These are phyloP conservation scores for Lomographa bimaculata DNA, from an alignment of 2,888 invertebrate genomes.

Conservation along the genomic window DNA sequence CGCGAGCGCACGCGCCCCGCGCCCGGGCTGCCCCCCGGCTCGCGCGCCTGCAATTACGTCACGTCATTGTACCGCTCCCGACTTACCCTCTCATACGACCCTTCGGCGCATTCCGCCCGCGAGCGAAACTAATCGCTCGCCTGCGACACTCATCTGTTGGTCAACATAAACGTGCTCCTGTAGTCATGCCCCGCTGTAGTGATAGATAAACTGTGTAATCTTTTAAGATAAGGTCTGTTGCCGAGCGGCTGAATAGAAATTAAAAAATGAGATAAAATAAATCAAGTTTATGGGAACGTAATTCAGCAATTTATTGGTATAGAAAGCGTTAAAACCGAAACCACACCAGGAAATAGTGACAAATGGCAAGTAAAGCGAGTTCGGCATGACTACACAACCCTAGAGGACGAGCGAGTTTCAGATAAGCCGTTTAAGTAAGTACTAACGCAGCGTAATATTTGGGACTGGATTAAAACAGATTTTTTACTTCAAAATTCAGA, in stretches of 20 bases:
- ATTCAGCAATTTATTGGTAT: constrained; percentile 12
- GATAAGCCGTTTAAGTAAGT: background rate
- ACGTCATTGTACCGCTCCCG: constrained; percentile 39
- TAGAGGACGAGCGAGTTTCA: constrained; percentile 1
- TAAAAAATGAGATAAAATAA: too few species aligned
- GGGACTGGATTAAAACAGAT: too few species aligned
- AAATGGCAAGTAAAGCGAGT: constrained; percentile 12
- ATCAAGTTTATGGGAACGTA: too few species aligned
- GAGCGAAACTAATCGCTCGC: constrained; percentile 45
- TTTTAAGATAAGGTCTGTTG: constrained; percentile 21
- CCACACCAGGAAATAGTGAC: constrained; percentile 1
- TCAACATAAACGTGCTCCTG: constrained; percentile 50
- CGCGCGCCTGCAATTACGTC: constrained; percentile 56
- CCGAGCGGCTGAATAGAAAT: constrained; percentile 11
- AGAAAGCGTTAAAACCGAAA: constrained; percentile 1
- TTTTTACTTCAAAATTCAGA: too few species aligned
- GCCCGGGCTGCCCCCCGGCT: constrained; percentile 42
- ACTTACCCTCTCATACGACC: constrained; percentile 44
- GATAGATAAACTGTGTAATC: constrained; percentile 31
- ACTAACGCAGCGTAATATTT: too few species aligned
- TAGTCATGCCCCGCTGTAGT: constrained; percentile 39
- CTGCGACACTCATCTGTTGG: constrained; percentile 51
- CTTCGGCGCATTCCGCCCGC: constrained; percentile 43
- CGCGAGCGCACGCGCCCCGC: constrained; percentile 67
- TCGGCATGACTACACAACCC: constrained; percentile 24